A percentile compares a stretch with the other conserved stretches of the same genome.
These are phyloP conservation scores for Strigamia crassipes DNA, from an alignment of 2,888 invertebrate species.

Conservation along the genomic window DNA sequence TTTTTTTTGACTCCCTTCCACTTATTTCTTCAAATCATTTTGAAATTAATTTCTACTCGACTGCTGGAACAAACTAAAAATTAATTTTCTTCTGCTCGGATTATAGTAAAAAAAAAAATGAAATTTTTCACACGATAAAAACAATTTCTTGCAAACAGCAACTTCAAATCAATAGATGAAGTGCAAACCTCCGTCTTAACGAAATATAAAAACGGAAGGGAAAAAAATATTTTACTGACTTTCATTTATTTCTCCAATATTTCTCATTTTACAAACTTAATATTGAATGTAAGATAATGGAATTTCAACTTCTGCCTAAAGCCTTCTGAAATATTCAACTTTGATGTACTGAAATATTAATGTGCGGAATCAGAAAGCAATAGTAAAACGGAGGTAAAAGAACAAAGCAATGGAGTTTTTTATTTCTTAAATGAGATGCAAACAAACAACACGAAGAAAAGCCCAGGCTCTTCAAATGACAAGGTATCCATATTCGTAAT, in stretches of 20 bases:
- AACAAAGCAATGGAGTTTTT: not conserved
- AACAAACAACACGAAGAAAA: not conserved
- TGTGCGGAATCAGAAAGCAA: not conserved
- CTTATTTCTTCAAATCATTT: not conserved
- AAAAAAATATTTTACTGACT: no score
- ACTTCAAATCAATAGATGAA: constrained; percentile 2
- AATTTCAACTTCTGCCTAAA: not conserved
- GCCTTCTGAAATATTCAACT: not conserved
- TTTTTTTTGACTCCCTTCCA: not conserved
- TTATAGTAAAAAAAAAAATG: not conserved
- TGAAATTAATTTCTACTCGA: not conserved
- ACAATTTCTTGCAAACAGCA: not conserved
- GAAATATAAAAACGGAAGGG: no score
- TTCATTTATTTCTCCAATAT: not conserved
- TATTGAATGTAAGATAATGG: not conserved
- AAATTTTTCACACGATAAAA: not conserved
- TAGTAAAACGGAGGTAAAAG: not conserved
- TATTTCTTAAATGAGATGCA: not conserved
- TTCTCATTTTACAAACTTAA: not conserved
- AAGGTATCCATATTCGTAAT: not conserved
- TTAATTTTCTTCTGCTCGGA: not conserved
- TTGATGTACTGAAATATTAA: not conserved
- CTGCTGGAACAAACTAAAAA: not conserved
- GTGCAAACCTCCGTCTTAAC: no score
- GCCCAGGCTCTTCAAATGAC: not conserved